Base-by-base conservation (phyloP, 2,113 vertebrate genomes). In the Tyrannus savana region DNA sequence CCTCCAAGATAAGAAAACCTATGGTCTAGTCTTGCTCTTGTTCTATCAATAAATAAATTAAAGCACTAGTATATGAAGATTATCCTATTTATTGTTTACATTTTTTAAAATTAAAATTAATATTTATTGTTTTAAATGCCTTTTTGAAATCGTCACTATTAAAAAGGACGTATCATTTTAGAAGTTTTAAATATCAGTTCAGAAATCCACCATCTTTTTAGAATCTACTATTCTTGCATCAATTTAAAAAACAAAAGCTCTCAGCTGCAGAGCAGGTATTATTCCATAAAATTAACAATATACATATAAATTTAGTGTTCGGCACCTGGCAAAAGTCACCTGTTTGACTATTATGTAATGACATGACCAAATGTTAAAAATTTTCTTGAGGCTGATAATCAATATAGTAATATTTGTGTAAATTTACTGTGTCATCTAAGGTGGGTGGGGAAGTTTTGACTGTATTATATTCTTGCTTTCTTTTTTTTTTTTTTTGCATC, bases 401-500 rank as follows among this genome's bases (percentile, higher is more conserved):
- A 84, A 59, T 72, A 30, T 12, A 31, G 9, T 58, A 66, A 69
- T 83, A 41, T 85, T 68, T 37, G 15, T 67, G 42, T 68, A 63
- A 79, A 55, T 79, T 87, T 87, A 14, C 33, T 56, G 4, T 25
- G 11, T 58, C 41, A 24, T 47, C n/a, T 31, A 14, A 41, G 8
- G 12, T 6, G 1, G 3, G 19, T 17, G 4, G 1, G 10, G 9
- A 53, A 59, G 3, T 44, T n/a, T 31, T 37, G 17, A 6, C 7
- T 47, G 27, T 41, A 25, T 71, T 71, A 18, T 19, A 17, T 23
- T 56, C 85, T 88, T 58, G 3, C 33, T 79, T 47, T 24, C 24
- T 42, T 35, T 60, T 64, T 2, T 0, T 60, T 64, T 3, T 0
- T 2, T 14, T 52, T 76, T 84, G 1, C 8, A 35, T 31, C 21